A percentile compares a stretch with the other conserved stretches of the same genome.
These are phyloP conservation scores for Armadillidium nasatum DNA, from an alignment of 1,140 invertebrate species.

Conservation along the genomic window DNA sequence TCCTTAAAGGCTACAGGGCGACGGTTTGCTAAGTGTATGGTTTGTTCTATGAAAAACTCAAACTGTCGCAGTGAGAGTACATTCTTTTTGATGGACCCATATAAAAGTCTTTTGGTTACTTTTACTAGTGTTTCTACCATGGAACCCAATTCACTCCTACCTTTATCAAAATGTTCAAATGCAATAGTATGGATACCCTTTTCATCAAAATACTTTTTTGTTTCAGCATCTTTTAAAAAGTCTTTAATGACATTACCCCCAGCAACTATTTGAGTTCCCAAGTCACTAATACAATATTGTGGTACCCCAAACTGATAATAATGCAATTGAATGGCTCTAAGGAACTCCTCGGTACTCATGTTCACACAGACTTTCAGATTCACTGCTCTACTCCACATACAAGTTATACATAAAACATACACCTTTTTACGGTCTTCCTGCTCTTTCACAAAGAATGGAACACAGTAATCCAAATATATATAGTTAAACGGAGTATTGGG, in stretches of 20 bases:
- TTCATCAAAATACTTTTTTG: neutral
- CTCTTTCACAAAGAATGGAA: neutral
- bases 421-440: neutral
- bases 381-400: constrained; percentile 20
- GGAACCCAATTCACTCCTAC: neutral
- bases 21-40: constrained; percentile 8
- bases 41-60: constrained; percentile 2
- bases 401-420: neutral
- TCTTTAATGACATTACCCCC: neutral
- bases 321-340: constrained; percentile 12
- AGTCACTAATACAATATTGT: neutral
- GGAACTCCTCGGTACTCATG: neutral
- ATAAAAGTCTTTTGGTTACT: neutral
- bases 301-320: constrained; percentile 4
- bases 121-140: constrained; percentile 23
- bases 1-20: constrained; percentile 17
- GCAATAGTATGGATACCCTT: neutral
- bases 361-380: constrained; percentile 15
- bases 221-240: neutral
- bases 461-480: constrained; percentile 10
- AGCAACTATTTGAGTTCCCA: neutral
- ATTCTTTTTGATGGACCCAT: neutral
- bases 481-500: neutral
- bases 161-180: constrained; percentile 19
- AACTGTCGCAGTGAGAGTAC: constrained; percentile 5